These are phyloP conservation scores for Daphoenositta chrysoptera DNA, from an alignment of 2,113 vertebrate genomes.

Conservation along the genomic window DNA sequence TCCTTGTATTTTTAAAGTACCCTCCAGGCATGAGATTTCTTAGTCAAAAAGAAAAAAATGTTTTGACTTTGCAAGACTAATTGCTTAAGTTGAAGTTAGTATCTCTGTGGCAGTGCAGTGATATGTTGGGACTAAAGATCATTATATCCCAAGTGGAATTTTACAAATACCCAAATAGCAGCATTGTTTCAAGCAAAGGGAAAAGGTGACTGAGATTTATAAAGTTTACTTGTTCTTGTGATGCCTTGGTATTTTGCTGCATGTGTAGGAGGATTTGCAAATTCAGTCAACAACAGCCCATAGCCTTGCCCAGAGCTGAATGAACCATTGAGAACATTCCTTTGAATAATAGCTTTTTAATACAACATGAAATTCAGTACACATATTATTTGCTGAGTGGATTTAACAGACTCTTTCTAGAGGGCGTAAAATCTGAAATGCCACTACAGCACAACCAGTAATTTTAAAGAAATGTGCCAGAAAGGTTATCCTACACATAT, in stretches of 20 bases:
- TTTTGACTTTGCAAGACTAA: neutral
- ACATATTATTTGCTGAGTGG: neutral
- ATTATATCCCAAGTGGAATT: conserved; percentile 5
- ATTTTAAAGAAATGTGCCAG: neutral
- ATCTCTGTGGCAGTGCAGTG: neutral
- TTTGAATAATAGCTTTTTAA: conserved; percentile 9
- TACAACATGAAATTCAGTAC: neutral
- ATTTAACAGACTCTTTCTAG: neutral
- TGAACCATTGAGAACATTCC: conserved; percentile 28
- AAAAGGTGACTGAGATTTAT: conserved; percentile 17
- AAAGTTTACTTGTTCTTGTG: conserved; percentile 44
- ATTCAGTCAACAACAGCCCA: neutral
- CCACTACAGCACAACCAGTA: neutral
- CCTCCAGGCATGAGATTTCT: neutral
- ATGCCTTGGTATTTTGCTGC: conserved; percentile 15
- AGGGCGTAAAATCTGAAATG: neutral
- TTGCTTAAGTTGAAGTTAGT: neutral
- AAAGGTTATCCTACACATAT: neutral
- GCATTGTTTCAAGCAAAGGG: conserved; percentile 43
- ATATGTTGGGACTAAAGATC: neutral
- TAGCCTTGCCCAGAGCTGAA: conserved; percentile 14
- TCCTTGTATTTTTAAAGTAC: neutral
- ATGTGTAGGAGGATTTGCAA: conserved; percentile 55
- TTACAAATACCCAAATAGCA: conserved; percentile 31
- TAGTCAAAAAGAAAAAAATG: neutral